phyloP scores from a whole-genome alignment of 2,797 vertebrate species.

The Gallinago nigripennis region DNA sequence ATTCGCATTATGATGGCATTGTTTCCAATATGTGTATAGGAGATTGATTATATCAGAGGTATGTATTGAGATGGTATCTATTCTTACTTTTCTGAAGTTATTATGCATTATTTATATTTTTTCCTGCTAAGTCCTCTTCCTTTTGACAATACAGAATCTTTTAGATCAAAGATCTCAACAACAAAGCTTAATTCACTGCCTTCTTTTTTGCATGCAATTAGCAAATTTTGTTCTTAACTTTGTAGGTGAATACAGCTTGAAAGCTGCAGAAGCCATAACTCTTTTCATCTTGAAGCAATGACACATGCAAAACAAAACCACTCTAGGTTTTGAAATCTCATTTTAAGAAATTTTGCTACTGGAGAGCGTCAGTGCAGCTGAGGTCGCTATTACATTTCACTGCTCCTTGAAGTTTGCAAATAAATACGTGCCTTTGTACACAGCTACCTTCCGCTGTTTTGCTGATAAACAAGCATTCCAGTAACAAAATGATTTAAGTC shows the following conservation, averaged over 20 bases:
- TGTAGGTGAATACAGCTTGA: conserved; percentile 39
- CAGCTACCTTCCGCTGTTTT: background rate
- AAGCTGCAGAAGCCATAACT: conserved; percentile 26
- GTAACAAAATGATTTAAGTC: background rate
- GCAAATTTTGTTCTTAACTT: conserved; percentile 60
- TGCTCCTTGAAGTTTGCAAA: background rate
- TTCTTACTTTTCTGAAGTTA: conserved; percentile 32
- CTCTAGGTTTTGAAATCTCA: conserved; percentile 34
- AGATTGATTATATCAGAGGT: background rate
- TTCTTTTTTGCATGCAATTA: conserved; percentile 60
- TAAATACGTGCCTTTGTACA: background rate
- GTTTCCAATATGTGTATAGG: background rate
- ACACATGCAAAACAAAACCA: background rate
- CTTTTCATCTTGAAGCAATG: conserved; percentile 29
- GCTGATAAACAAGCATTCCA: background rate
- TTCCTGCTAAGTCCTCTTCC: background rate
- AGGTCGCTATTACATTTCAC: background rate
- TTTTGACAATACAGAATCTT: background rate
- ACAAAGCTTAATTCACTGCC: conserved; percentile 34
- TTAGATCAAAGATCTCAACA: conserved; percentile 51
- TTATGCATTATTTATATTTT: conserved; percentile 18
- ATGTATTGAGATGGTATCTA: background rate
- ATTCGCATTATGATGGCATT: background rate
- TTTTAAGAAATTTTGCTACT: background rate
- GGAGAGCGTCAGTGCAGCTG: background rate